phyloP scores from a whole-genome alignment of 2,113 vertebrate species.

The Gallinago paraguaiae region DNA sequence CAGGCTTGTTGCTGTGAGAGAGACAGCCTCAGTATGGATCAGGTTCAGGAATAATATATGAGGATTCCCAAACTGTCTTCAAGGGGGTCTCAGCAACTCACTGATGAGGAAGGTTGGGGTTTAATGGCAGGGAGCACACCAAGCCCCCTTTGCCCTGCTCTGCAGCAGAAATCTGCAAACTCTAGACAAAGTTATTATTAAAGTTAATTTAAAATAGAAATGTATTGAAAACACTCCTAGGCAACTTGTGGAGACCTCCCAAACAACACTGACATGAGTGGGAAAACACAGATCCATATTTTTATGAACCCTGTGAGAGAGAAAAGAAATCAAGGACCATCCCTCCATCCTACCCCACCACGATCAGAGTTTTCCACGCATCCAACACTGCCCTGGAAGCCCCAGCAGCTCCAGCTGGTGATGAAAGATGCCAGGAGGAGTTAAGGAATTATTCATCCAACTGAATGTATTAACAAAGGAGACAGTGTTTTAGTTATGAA shows the following conservation, averaged over 20 bases:
- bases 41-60: not conserved
- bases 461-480: not conserved
- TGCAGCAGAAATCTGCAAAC: not conserved
- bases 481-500: not conserved
- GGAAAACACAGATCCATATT: not conserved
- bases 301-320: accelerated
- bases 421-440: not conserved
- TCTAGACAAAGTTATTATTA: not conserved
- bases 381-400: accelerated
- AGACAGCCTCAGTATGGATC: not conserved
- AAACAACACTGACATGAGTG: not conserved
- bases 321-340: not conserved
- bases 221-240: not conserved
- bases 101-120: not conserved
- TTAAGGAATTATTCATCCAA: not conserved
- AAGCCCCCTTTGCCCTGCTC: not conserved
- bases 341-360: accelerated
- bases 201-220: not conserved
- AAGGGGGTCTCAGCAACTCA: not conserved
- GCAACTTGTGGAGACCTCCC: not conserved
- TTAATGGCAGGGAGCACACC: not conserved
- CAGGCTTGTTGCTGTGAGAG: not conserved
- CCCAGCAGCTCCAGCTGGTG: not conserved
- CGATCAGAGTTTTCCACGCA: not conserved
- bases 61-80: not conserved